A percentile compares a stretch with the other conserved stretches of the same genome.
Evolutionary conservation across 2,888 invertebrate genomes (phyloP).

Genomic region (Dendrolimus houi): DNA sequence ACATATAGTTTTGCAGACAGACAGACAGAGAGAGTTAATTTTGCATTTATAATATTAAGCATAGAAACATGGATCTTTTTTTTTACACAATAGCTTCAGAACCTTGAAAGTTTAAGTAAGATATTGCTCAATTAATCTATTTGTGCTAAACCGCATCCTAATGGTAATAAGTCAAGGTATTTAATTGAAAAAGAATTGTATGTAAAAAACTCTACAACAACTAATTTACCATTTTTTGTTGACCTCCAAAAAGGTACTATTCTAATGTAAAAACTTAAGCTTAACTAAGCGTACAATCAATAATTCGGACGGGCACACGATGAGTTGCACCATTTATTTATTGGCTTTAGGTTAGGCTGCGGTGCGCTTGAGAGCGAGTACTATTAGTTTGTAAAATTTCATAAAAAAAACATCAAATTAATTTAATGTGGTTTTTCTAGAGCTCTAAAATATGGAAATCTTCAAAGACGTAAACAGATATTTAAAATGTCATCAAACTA

Average conservation of each 20-base stretch:
- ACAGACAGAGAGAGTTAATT: not conserved
- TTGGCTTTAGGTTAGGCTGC: slow-evolving; percentile 9
- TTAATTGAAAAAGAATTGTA: not conserved
- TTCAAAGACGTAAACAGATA: no score
- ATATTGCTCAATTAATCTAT: not conserved
- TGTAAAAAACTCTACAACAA: not conserved
- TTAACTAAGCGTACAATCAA: slow-evolving; percentile 15
- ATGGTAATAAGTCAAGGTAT: not conserved
- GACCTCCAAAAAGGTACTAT: slow-evolving; percentile 3
- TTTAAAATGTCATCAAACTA: no score
- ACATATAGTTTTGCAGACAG: slow-evolving; percentile 3
- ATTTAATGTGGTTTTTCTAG: no score
- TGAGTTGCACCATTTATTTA: slow-evolving; percentile 15
- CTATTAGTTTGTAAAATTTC: no score
- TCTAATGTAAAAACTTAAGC: slow-evolving; percentile 16
- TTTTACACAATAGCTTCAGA: not conserved
- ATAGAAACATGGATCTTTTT: not conserved
- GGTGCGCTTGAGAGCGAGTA: not conserved
- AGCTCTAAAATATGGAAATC: no score
- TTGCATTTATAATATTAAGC: not conserved
- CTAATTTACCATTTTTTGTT: slow-evolving; percentile 9
- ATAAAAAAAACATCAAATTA: no score
- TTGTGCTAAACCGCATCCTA: not conserved
- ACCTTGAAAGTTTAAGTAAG: not conserved
- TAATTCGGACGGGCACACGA: slow-evolving; percentile 16